Base-by-base conservation (phyloP, 2,113 vertebrate genomes). In the Podilymbus podiceps region DNA sequence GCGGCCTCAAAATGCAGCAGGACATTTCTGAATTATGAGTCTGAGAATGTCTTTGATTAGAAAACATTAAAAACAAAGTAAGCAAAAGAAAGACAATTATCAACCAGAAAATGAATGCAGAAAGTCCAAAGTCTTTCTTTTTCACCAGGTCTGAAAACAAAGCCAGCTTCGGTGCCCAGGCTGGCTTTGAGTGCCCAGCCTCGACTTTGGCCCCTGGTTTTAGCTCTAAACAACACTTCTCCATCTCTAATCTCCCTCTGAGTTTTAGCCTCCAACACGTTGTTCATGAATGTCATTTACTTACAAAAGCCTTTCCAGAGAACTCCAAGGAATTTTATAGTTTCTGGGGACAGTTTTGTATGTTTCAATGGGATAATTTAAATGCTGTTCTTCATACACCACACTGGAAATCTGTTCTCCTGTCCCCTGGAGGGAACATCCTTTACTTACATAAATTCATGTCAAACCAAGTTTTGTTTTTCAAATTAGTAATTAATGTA, bases 401-500 rank as follows among this genome's bases (percentile, higher is more conserved):
- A 6, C 30, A 27, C 27, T 49, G 59, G 59, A 90, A 88, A 88
- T 63, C 59, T 17, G 1, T 42, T 89, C 46, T 17, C 16, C 12
- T 11, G 22, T 63, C 38, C 82, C 66, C 56, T 55, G 56, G 62
- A 49, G 42, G 38, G 55, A 79, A 49, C 12, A 73, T 25, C 22
- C 82, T 94, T 53, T 69, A 33, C 40, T 90, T 73, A 63, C 35
- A 81, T 9, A 58, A 64, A 75, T 77, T 73, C 42, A 66, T 2
- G 23, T 72, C 18, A 13, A 94, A 78, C 6, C 12, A 75, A 85
- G 25, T 64, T 93, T 91, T 85, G 52, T 52, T 82, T 90, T 81
- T 84, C 8, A 80, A 71, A 86, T 73, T n/a, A 69, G 31, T 21
- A 76, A 86, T 83, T 90, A 76, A 86, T 71, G 38, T 21, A 86